Evolutionary conservation across 2,888 invertebrate species (phyloP), one percentile per base, ranked within the genome.

Genomic region (Callyntrura sp.): DNA sequence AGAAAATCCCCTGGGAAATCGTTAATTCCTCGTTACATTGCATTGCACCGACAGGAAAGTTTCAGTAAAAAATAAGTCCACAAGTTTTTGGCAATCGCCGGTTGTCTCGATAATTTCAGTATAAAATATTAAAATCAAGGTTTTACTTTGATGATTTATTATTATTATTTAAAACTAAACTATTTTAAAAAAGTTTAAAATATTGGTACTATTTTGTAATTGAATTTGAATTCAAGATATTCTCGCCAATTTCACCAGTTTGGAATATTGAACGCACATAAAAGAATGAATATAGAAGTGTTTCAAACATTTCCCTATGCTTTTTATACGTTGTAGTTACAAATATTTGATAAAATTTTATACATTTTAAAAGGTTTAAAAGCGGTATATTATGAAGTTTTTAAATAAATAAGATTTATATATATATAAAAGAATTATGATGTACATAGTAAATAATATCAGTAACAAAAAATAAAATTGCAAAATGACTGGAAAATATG

Each of bases 21-120:
- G 6, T 43, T 91, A 45, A 92, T 92, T 62, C 92, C 92, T 35
- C 85, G 92, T 5, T 90, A 91, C 45, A 90, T 91, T n/a, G 91
- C 88, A 12, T 73, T 91, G 0, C 91, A 90, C 60, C 25, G 48
- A 28, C 35, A 35, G 17, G 88, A 83, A 23, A 83, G 88, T 48
- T 84, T 85, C 20, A 76, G 48, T 57, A 51, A 23, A 35, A 60
- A 57, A 60, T 43, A 35, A n/a, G 23, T n/a, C n/a, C n/a, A n/a
- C 9, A 14, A 51, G 6, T 23, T 35, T 35, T 35, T 35, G 35
- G n/a, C 8, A 43, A 11, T 35, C 35, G 35, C 35, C 2, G 2
- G 6, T 35, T 35, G 6, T 6, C 35, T 35, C 6, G 35, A 35
- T n/a, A n/a, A n/a, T 43, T 25, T 68, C 23, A 14, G 4, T 8